These are phyloP conservation scores for Pachycephala philippinensis DNA, from an alignment of 2,113 vertebrate genomes.

Conservation along the genomic window DNA sequence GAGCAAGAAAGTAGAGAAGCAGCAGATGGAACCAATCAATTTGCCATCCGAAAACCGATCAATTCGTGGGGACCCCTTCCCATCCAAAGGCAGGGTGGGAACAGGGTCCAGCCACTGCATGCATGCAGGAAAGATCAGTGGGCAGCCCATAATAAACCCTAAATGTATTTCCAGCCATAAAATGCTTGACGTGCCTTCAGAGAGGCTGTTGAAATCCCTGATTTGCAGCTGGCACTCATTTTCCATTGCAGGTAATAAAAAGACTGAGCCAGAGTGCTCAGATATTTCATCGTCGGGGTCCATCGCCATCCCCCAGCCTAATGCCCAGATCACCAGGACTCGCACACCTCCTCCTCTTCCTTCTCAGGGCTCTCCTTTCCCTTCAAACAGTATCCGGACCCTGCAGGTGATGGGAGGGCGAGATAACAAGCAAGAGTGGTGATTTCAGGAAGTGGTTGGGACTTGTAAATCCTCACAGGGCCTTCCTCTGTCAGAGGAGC, in stretches of 20 bases:
- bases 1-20: constrained; percentile 37
- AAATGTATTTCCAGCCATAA: constrained; percentile 61
- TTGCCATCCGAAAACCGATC: not conserved
- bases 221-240: constrained; percentile 68
- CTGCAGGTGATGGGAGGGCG: constrained; percentile 11
- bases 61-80: constrained; percentile 11
- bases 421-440: constrained; percentile 37
- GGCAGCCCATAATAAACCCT: constrained; percentile 49
- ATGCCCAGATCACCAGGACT: not conserved
- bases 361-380: constrained; percentile 39
- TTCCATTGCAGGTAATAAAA: constrained; percentile 66
- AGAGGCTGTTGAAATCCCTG: constrained; percentile 60
- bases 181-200: constrained; percentile 54
- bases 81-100: not conserved
- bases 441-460: constrained; percentile 58
- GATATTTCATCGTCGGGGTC: not conserved
- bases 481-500: constrained; percentile 64
- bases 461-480: constrained; percentile 67
- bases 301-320: not conserved
- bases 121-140: constrained; percentile 18
- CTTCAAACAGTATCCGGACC: not conserved
- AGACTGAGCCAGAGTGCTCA: not conserved
- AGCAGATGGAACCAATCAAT: constrained; percentile 59
- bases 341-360: not conserved
- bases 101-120: not conserved